Evolutionary conservation across 2,888 invertebrate species (phyloP), one percentile per base, ranked within the genome.

Genomic region (Ferrisia virgata): DNA sequence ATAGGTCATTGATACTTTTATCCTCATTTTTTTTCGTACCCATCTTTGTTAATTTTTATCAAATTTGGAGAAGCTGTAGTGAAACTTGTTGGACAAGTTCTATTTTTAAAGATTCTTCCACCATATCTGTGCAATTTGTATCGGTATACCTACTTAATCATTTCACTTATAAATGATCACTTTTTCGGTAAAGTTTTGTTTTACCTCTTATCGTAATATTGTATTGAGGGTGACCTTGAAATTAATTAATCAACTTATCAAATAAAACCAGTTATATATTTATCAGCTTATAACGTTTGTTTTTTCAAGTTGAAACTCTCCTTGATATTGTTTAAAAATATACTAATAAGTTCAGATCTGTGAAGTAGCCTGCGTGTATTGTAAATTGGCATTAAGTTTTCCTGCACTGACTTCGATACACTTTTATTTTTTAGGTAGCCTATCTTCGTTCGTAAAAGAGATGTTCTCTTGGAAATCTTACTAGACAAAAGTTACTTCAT

Each of bases 171-270:
- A 18, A 18, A 18, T 15, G 15, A 15, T 64, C 28, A 31, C 9
- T 4, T 64, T 76, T 31, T 76, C 15, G 33, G 36, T 36, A 4
- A 76, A 33, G 8, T 18, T 53, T 53, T 22, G 31, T 36, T 33
- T 76, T 76, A 76, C 72, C 72, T 76, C 36, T 36, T 76, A 76
- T 76, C 33, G 36, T 36, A 36, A 76, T 15, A 18, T 18, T 36
- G 18, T 36, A 36, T 76, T 76, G 22, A 76, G 72, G 72, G 72
- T 76, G 72, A 76, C 72, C 72, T 76, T 76, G 72, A 76, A 36
- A 36, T 76, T 76, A 76, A 76, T 76, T 76, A 76, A 76, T 76
- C 72, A 36, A 76, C 72, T 76, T 76, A 76, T 15, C 36, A 15
- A 76, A 76, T 36, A 36, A 76, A 76, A 76, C 72, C 33, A 33